These are phyloP conservation scores for Physella acuta DNA, from an alignment of 1,140 invertebrate genomes.

Conservation along the genomic window DNA sequence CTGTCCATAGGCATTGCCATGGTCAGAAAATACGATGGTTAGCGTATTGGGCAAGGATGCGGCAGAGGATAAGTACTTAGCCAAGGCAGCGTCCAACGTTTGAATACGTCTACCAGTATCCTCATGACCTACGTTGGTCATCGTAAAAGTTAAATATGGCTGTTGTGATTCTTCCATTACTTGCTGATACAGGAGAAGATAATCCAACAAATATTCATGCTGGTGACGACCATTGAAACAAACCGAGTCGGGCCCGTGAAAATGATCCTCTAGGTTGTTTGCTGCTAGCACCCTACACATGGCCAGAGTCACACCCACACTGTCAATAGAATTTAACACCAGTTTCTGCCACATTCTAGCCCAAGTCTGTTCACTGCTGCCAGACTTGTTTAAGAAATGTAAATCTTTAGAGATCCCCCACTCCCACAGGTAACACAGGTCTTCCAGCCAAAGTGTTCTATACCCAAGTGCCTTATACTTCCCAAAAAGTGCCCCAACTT, in stretches of 20 bases:
- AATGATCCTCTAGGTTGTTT: slow-evolving; percentile 49
- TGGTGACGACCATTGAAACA: slow-evolving; percentile 54
- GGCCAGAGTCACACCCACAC: slow-evolving; percentile 41
- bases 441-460: slow-evolving; percentile 53
- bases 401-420: slow-evolving; percentile 56
- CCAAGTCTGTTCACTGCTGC: slow-evolving; percentile 34
- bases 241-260: slow-evolving; percentile 48
- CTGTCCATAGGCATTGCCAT: slow-evolving; percentile 55
- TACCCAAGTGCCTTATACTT: slow-evolving; percentile 43
- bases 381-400: slow-evolving; percentile 40
- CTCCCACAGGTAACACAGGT: slow-evolving; percentile 56
- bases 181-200: slow-evolving; percentile 45
- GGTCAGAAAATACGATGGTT: slow-evolving; percentile 55
- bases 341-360: slow-evolving; percentile 31
- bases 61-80: slow-evolving; percentile 33
- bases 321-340: slow-evolving; percentile 34
- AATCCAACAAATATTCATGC: slow-evolving; percentile 54
- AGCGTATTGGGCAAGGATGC: slow-evolving; percentile 41
- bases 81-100: slow-evolving; percentile 47
- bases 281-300: slow-evolving; percentile 49
- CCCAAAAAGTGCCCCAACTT: slow-evolving; percentile 37
- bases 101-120: slow-evolving; percentile 49
- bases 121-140: slow-evolving; percentile 52
- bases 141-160: slow-evolving; percentile 45
- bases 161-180: slow-evolving; percentile 10